These are phyloP conservation scores for Aleiodes alternator DNA, from an alignment of 2,888 invertebrate genomes.

Conservation along the genomic window DNA sequence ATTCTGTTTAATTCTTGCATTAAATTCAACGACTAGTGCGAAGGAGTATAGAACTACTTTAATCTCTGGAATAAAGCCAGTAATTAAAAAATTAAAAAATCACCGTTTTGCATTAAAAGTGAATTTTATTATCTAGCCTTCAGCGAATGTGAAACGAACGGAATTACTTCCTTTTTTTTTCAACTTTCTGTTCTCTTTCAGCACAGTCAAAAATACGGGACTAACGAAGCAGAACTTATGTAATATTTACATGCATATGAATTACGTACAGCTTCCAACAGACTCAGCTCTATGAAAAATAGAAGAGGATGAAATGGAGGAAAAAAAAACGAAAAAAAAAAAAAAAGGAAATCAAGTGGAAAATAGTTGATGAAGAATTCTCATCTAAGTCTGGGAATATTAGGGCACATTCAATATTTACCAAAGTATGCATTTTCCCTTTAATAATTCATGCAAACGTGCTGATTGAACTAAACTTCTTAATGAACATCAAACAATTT, in stretches of 20 bases:
- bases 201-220: constrained; percentile 15
- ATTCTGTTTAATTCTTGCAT: too few relatives aligned
- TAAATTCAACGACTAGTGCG: too few relatives aligned
- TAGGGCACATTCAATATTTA: constrained; percentile 29
- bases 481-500: background rate
- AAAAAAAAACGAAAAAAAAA: background rate
- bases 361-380: constrained; percentile 13
- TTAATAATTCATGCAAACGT: too few relatives aligned
- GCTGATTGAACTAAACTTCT: too few relatives aligned
- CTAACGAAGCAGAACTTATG: constrained; percentile 23
- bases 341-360: background rate
- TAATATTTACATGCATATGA: constrained; percentile 32
- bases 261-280: constrained; percentile 27
- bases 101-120: background rate
- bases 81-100: background rate
- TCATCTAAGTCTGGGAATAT: background rate
- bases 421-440: background rate
- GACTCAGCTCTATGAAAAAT: constrained; percentile 22
- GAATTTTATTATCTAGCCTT: constrained; percentile 9
- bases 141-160: constrained; percentile 12
- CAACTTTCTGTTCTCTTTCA: background rate
- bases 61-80: too few relatives aligned
- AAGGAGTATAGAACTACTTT: too few relatives aligned
- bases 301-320: background rate
- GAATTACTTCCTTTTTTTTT: background rate